These are phyloP conservation scores for Eucera pruinosa DNA, from an alignment of 2,888 invertebrate genomes.

Conservation along the genomic window DNA sequence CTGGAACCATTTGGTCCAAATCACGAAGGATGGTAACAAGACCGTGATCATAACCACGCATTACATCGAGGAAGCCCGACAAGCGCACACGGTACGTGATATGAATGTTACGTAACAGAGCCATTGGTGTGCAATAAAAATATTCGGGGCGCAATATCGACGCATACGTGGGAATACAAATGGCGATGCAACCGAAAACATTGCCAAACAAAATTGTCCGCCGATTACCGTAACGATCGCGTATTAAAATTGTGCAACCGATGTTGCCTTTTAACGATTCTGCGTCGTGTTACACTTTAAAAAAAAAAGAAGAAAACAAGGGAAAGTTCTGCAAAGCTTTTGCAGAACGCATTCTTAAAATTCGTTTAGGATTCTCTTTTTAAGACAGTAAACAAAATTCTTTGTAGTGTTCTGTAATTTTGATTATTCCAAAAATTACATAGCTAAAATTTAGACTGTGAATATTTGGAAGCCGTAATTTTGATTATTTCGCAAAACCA, in stretches of 20 bases:
- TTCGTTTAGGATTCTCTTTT: neutral
- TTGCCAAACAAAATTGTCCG: slow-evolving; percentile 4
- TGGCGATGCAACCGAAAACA: neutral
- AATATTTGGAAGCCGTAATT: too few relatives aligned
- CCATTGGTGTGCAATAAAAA: neutral
- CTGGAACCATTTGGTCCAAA: slow-evolving; percentile 96
- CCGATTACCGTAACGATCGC: slow-evolving; percentile 9
- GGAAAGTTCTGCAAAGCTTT: too few relatives aligned
- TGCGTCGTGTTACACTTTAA: neutral
- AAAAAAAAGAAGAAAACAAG: neutral
- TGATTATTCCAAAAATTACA: too few relatives aligned
- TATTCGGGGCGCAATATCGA: slow-evolving; percentile 43
- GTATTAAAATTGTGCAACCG: neutral
- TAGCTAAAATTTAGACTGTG: too few relatives aligned
- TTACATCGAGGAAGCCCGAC: slow-evolving; percentile 97
- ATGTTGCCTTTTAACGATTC: neutral
- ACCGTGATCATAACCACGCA: slow-evolving; percentile 97
- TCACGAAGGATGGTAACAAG: slow-evolving; percentile 95
- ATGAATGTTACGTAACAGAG: slow-evolving; percentile 8
- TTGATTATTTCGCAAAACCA: too few relatives aligned
- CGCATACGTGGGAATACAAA: slow-evolving; percentile 15
- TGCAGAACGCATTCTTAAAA: neutral
- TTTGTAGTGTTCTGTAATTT: too few relatives aligned
- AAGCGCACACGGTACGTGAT: slow-evolving; percentile 91
- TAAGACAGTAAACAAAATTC: too few relatives aligned